Base-by-base conservation (phyloP, 2,797 vertebrate species). In the Tarsius wallacei region DNA sequence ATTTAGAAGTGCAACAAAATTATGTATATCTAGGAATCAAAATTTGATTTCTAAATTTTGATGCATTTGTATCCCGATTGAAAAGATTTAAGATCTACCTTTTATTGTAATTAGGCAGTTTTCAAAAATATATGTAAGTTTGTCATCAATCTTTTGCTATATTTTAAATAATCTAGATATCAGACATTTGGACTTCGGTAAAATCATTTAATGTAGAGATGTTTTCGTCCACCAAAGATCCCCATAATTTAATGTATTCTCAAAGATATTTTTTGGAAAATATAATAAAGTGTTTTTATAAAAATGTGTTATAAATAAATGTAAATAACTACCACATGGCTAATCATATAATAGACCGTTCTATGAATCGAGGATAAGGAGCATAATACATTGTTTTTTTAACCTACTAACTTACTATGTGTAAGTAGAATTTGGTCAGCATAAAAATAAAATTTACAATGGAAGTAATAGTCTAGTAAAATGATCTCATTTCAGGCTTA, bases 401-500 rank as follows among this genome's bases (percentile, higher is more conserved):
- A 95, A 92, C 77, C 24, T 57, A 16, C 42, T 42, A 42, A 42
- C 42, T 42, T 42, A 42, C 1, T 89, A 4, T 47, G 6, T 68
- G 5, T 71, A 3, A 74, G 63, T 47, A 78, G 70, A 55, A 78
- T 33, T 90, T 88, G 26, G 3, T 11, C 14, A 96, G 31, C 49
- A 76, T 64, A 17, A 66, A 95, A 96, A 85, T 59, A 59, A 92
- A 85, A 94, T 80, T 74, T 90, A 92, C 31, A 94, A 90, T 59
- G 85, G 33, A 96, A 26, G 21, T 74, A 57, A 78, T 73, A 42
- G 55, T 83, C 13, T 84, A 64, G 21, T 22, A 90, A 81, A 12
- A 14, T 47, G 2, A 36, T n/a, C 24, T 88, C 49, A 2, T 63
- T 96, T 87, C 77, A 74, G 66, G 15, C 12, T 93, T n/a, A 80